These are phyloP conservation scores for Scatophagus argus DNA, from an alignment of 2,113 vertebrate genomes.

Conservation along the genomic window DNA sequence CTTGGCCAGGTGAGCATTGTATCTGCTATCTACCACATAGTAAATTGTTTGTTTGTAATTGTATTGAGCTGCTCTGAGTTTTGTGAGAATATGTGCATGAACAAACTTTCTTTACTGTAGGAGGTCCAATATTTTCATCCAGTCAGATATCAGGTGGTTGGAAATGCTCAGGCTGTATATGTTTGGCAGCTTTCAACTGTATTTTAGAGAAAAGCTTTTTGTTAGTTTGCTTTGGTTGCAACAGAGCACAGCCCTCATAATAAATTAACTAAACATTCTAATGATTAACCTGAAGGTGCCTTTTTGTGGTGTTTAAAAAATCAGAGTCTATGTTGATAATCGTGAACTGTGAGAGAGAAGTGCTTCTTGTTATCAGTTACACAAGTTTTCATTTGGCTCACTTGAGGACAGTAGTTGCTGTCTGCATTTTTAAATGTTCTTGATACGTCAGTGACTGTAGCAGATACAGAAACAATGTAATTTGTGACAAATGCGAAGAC, in stretches of 20 bases:
- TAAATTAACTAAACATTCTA: not conserved
- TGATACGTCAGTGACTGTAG: not conserved
- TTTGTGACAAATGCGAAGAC: not conserved
- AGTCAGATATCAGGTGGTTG: too few relatives aligned
- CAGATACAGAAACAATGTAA: not conserved
- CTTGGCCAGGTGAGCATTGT: slow-evolving; percentile 89
- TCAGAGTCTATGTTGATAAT: not conserved
- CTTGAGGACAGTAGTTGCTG: not conserved
- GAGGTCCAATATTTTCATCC: too few relatives aligned
- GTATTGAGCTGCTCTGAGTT: not conserved
- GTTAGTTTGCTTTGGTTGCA: not conserved
- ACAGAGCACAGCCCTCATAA: not conserved
- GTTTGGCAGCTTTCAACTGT: too few relatives aligned
- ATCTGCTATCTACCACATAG: not conserved
- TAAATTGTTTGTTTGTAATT: not conserved
- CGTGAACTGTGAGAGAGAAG: not conserved
- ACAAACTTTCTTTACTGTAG: too few relatives aligned
- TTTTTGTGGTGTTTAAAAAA: not conserved
- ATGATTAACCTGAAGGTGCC: not conserved
- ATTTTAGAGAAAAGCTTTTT: too few relatives aligned
- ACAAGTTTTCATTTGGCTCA: not conserved
- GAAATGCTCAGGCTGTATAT: too few relatives aligned
- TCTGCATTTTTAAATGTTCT: not conserved
- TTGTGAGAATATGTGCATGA: not conserved
- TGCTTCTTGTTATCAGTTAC: not conserved